Evolutionary conservation across 2,888 invertebrate species (phyloP).

Genomic region (Torymus aiolomorphi): DNA sequence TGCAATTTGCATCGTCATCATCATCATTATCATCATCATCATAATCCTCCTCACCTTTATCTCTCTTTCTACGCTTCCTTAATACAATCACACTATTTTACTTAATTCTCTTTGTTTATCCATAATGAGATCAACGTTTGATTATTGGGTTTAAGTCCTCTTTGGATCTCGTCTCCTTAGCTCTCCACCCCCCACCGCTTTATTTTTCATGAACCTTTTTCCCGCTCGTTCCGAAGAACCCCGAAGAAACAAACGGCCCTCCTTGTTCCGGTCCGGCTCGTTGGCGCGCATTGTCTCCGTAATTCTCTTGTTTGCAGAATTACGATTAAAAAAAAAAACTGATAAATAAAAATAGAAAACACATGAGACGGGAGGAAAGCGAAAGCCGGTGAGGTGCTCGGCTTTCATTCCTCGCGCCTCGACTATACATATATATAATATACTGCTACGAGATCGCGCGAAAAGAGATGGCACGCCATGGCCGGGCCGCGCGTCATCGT

Average conservation of each 20-base stretch:
- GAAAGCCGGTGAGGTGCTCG: neutral
- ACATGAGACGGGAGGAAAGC: neutral
- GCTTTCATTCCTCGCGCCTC: slow-evolving; percentile 10
- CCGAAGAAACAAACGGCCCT: slow-evolving; percentile 31
- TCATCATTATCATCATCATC: slow-evolving; percentile 22
- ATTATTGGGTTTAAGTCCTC: slow-evolving; percentile 75
- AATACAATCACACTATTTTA: slow-evolving; percentile 67
- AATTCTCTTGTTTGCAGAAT: slow-evolving; percentile 9
- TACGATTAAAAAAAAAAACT: slow-evolving; percentile 24
- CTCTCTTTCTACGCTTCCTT: slow-evolving; percentile 54
- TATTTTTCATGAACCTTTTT: slow-evolving; percentile 16
- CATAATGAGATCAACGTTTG: slow-evolving; percentile 76
- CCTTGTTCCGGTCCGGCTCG: slow-evolving; percentile 46
- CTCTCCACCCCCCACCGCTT: slow-evolving; percentile 56
- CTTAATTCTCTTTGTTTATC: slow-evolving; percentile 74
- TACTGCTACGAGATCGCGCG: slow-evolving; percentile 42
- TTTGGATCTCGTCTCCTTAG: slow-evolving; percentile 74
- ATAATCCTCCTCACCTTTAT: slow-evolving; percentile 45
- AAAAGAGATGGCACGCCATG: slow-evolving; percentile 52
- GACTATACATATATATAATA: slow-evolving; percentile 20
- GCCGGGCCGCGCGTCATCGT: slow-evolving; percentile 30
- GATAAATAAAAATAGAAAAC: slow-evolving; percentile 25
- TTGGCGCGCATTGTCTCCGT: neutral
- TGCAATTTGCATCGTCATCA: slow-evolving; percentile 30
- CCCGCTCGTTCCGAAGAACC: neutral